Percentiles rank a stretch among this genome's conserved stretches.
These are phyloP conservation scores for Ectropis grisescens DNA, from an alignment of 1,140 invertebrate genomes.

Conservation along the genomic window DNA sequence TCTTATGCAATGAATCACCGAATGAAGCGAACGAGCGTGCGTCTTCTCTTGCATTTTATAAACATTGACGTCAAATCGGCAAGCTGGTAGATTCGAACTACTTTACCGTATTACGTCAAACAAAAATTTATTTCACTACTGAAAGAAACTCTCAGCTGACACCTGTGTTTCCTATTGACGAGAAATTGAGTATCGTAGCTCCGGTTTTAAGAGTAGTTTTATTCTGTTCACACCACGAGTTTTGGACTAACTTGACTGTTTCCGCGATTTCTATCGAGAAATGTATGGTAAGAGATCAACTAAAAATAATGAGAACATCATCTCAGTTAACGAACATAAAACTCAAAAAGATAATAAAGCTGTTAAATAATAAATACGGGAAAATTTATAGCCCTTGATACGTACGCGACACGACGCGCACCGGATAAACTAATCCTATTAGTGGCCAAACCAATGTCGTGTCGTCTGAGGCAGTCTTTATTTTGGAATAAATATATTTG, in stretches of 20 bases:
- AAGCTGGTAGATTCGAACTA: slow-evolving; percentile 15
- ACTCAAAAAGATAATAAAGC: slow-evolving; percentile 6
- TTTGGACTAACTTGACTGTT: too few relatives aligned
- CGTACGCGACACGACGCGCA: slow-evolving; percentile 13
- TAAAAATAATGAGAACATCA: too few relatives aligned
- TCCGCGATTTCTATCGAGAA: too few relatives aligned
- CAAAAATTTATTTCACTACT: too few relatives aligned
- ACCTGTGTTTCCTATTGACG: too few relatives aligned
- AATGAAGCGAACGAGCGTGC: slow-evolving; percentile 9
- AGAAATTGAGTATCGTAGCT: too few relatives aligned
- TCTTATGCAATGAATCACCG: slow-evolving; percentile 26
- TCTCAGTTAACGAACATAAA: slow-evolving; percentile 3
- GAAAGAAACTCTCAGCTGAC: too few relatives aligned
- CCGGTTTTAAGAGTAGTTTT: too few relatives aligned
- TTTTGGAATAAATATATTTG: slow-evolving; percentile 34
- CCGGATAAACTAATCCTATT: slow-evolving; percentile 21
- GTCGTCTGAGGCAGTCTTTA: slow-evolving; percentile 13
- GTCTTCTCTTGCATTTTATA: slow-evolving; percentile 25
- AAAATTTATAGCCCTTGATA: slow-evolving; percentile 10
- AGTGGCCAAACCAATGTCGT: slow-evolving; percentile 15
- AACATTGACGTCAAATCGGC: slow-evolving; percentile 27
- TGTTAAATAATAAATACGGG: slow-evolving; percentile 2
- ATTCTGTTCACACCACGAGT: too few relatives aligned
- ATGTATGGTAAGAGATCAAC: too few relatives aligned
- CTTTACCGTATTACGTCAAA: slow-evolving; percentile 18